Base-by-base conservation (phyloP, 2,888 invertebrate species). In the Drosophila rellima region DNA sequence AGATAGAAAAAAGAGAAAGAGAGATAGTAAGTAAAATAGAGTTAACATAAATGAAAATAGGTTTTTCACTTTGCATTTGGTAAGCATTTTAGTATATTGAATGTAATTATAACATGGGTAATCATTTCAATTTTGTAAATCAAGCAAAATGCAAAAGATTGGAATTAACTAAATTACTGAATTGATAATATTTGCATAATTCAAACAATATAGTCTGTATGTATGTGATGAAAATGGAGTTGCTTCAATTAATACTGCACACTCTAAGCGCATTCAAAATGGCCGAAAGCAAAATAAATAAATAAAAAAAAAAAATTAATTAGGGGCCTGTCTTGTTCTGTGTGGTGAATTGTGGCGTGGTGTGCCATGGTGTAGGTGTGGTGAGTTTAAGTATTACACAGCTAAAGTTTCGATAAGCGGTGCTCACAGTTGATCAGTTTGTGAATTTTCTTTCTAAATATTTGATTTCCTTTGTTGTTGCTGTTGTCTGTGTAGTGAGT, bases 81-180 rank as follows among this genome's bases (percentile, higher is more conserved):
- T 51, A 37, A 51, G 37, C 51, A 37, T 37, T 51, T 45, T 31
- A 11, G 4, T 40, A 40, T 59, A 54, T 67, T 40, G 40, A 39
- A 54, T 51, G 35, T 37, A 44, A 20, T 31, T 51, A 50, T 56
- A 45, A 55, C 33, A 54, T 74, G 62, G 48, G 52, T 40, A 40
- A 23, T 56, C 40, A 59, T 40, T 5, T 13, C 11, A 48, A 29
- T 45, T 44, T 50, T 6, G 45, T 62, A 77, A 82, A 82, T 72
- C 72, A 87, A 82, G 88, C 88, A 82, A 74, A 84, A 88, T 88
- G 88, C 88, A 88, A 70, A 65, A 45, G 40, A 70, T 62, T 59
- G 44, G 13, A 66, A 67, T 48, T 29, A 72, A 83, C 69, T 61
- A 69, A 78, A 78, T 64, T 33, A 40, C 40, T 45, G 37, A 18